Evolutionary conservation across 1,140 invertebrate genomes (phyloP).

Genomic region (Chrysoperla carnea): DNA sequence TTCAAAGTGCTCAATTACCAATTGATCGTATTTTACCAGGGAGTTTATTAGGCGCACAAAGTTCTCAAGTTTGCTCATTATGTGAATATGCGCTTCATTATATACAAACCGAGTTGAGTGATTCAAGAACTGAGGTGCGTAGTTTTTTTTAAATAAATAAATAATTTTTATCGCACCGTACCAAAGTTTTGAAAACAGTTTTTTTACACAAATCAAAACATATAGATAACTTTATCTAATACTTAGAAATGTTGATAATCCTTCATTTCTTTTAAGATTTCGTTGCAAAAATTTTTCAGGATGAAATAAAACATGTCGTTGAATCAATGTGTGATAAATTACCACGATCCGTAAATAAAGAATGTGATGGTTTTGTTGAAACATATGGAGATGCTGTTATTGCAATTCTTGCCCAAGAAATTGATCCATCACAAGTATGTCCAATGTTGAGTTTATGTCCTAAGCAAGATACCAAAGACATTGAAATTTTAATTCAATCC

Average conservation of each 20-base stretch:
- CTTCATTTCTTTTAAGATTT: no score
- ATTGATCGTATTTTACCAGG: slow-evolving; percentile 40
- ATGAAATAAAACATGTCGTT: slow-evolving; percentile 41
- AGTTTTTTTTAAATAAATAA: neutral
- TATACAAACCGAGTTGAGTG: slow-evolving; percentile 50
- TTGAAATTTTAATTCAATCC: slow-evolving; percentile 31
- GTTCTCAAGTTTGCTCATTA: slow-evolving; percentile 44
- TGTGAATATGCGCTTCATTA: slow-evolving; percentile 73
- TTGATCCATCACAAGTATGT: slow-evolving; percentile 54
- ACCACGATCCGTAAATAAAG: slow-evolving; percentile 36
- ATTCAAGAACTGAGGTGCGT: slow-evolving; percentile 43
- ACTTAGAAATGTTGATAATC: no score
- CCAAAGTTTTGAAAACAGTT: no score
- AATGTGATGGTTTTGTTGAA: slow-evolving; percentile 59
- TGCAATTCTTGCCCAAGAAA: slow-evolving; percentile 56
- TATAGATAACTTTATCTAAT: no score
- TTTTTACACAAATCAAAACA: no score
- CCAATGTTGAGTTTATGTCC: slow-evolving; percentile 26
- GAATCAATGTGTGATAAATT: slow-evolving; percentile 47
- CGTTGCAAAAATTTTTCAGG: slow-evolving; percentile 24
- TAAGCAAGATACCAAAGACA: slow-evolving; percentile 25
- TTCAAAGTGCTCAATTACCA: slow-evolving; percentile 35
- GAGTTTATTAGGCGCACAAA: slow-evolving; percentile 22
- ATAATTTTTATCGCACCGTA: no score
- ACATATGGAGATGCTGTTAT: slow-evolving; percentile 60